Percentiles rank a stretch among this genome's conserved stretches.
phyloP scores from a whole-genome alignment of 2,888 invertebrate genomes.

The Torymus aiolomorphi region DNA sequence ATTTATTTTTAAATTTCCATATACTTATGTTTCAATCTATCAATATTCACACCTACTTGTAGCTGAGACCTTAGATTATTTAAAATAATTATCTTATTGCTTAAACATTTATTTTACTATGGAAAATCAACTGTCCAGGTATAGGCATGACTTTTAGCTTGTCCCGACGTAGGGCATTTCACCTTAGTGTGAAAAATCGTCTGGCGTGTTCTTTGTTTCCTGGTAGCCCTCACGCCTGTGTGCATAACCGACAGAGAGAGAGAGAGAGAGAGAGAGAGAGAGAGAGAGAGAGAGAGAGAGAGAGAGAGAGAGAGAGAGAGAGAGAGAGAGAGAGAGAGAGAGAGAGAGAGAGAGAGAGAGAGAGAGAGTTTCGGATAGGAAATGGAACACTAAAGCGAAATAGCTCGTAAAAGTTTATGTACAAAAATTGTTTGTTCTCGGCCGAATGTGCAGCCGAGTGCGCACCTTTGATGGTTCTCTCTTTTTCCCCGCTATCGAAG shows the following conservation, averaged over 20 bases:
- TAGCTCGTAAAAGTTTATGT: conserved; percentile 36
- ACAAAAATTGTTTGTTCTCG: conserved; percentile 27
- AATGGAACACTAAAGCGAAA: conserved; percentile 23
- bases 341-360: neutral
- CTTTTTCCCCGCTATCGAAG: no score
- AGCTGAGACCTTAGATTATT: no score
- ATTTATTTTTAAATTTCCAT: no score
- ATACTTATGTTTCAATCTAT: no score
- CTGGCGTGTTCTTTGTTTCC: conserved; percentile 11
- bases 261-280: no score
- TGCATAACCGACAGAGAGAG: neutral
- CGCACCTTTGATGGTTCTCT: no score
- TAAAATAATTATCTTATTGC: no score
- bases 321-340: neutral
- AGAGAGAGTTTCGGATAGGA: neutral
- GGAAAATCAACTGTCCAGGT: no score
- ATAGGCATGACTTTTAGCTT: no score
- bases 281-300: neutral
- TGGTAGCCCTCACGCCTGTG: neutral
- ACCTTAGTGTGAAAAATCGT: conserved; percentile 21
- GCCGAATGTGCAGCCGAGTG: neutral
- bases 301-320: neutral
- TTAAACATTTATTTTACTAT: no score
- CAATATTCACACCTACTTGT: no score
- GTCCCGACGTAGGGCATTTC: no score